Evolutionary conservation across 2,797 vertebrate species (phyloP).

Genomic region (Scarus forsteni): DNA sequence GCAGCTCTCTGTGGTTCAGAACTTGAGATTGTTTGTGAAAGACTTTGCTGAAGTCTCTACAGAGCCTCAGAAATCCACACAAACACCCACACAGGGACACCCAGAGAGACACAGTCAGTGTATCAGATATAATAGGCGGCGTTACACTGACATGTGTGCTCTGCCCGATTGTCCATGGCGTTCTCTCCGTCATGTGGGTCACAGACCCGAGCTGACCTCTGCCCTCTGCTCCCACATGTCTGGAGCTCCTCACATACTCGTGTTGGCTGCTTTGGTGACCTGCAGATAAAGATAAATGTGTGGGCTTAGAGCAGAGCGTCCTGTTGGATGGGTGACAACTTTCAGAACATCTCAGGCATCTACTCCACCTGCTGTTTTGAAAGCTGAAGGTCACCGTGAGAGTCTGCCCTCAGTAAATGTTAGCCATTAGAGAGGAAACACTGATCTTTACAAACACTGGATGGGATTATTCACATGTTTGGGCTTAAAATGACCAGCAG

Average conservation of each 20-base stretch:
- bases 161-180: not conserved
- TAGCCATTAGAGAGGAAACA: not conserved
- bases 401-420: conserved; percentile 19
- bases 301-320: conserved; percentile 5
- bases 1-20: conserved; percentile 55
- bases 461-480: too few species aligned
- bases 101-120: conserved; percentile 30
- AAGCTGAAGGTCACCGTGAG: conserved; percentile 28
- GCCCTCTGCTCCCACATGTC: conserved; percentile 41
- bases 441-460: not conserved
- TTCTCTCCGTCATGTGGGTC: conserved; percentile 4
- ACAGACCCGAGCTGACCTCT: conserved; percentile 35
- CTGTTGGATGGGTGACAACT: conserved; percentile 34
- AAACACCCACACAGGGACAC: conserved; percentile 62
- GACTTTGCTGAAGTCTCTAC: conserved; percentile 53
- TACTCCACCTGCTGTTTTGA: conserved; percentile 28
- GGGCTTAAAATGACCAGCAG: too few species aligned
- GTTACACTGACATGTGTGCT: conserved; percentile 31
- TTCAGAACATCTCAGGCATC: conserved; percentile 44
- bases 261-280: conserved; percentile 19
- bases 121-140: conserved; percentile 31
- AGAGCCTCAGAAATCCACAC: conserved; percentile 65
- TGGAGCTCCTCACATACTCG: conserved; percentile 46
- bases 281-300: conserved; percentile 43
- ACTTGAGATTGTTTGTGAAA: conserved; percentile 60